Conservation (phyloP, 2,888 invertebrate species). For the Ceramica pisi region DNA sequence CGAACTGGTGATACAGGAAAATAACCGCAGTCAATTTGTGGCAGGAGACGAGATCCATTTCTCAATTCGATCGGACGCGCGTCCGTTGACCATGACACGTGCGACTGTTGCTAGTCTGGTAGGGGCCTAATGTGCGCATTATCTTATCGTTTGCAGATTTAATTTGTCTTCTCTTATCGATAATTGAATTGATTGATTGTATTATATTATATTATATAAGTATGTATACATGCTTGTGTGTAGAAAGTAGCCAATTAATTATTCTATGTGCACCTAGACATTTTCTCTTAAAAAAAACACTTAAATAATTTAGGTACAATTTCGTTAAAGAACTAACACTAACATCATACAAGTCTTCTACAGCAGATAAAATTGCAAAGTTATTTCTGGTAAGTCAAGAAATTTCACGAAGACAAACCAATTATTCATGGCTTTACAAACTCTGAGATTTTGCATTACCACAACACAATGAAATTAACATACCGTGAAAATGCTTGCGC, state of each 20-base stretch:
- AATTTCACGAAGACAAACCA: constrained; percentile 33
- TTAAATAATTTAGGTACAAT: background rate
- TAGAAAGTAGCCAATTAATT: background rate
- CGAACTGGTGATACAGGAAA: constrained; percentile 6
- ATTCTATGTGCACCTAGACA: too few relatives aligned
- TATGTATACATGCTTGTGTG: background rate
- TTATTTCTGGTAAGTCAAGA: constrained; percentile 28
- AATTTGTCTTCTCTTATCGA: constrained; percentile 10
- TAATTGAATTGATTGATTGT: constrained; percentile 7
- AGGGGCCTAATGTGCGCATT: constrained; percentile 1
- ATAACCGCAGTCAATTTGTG: constrained; percentile 19
- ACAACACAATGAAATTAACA: constrained; percentile 32
- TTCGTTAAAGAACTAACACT: constrained; percentile 5
- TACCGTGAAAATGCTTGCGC: constrained; percentile 15
- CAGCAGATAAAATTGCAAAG: background rate
- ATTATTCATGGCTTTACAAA: constrained; percentile 27
- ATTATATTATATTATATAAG: constrained; percentile 1
- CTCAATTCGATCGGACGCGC: constrained; percentile 8
- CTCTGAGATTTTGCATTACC: constrained; percentile 22
- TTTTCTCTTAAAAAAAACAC: too few relatives aligned
- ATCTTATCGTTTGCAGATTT: constrained; percentile 19
- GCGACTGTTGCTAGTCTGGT: constrained; percentile 5
- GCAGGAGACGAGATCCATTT: constrained; percentile 20
- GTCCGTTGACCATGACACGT: constrained; percentile 23
- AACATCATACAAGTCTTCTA: constrained; percentile 2